Evolutionary conservation across 30 jellyfish, hydroid and myxozoan genomes (phyloP), one percentile per base, ranked within the genome.

Genomic region (Aurelia aurita complex sp. Pacific): DNA sequence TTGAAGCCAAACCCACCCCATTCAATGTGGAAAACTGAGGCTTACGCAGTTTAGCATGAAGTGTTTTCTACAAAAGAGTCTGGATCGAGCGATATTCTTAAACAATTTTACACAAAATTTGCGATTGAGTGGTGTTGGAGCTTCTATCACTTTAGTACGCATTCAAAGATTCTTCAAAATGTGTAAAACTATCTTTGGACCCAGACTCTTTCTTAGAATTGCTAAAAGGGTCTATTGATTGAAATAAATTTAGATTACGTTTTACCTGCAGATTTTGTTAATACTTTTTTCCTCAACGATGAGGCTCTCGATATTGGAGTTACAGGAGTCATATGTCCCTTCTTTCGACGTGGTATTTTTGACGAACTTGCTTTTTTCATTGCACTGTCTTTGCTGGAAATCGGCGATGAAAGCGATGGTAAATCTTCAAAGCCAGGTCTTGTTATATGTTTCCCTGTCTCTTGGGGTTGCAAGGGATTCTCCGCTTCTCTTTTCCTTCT

Each of bases 361-460:
- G 89, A 79, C 1, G 38, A 5, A 51, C 81, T 79, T 32, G 69
- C 38, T 16, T 19, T 51, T 33, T 52, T 54, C 13, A 14, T 52
- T 4, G 10, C 53, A 16, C n/a, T 16, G 46, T 66, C 52, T 9
- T 40, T 32, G 2, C 1, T 57, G 4, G 59, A 32, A 3, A n/a
- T 54, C 10, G 89, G 78, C 4, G 89, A 60, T 8, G 80, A 15
- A 16, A 64, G 38, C 2, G 89, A 79, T 65, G 89, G 80, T 10
- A 64, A 29, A 15, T 32, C 64, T 36, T 79, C 69, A 32, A 4
- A 13, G 36, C 38, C 59, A 8, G 80, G 60, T 43, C 78, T 38
- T 15, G 33, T 15, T 0, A 42, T 32, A 7, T 35, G 68, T 32
- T 67, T 63, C 13, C 34, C 51, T 9, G 29, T 18, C 9, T 29